Base-by-base conservation (phyloP, 2,888 invertebrate genomes). In the Tiliacea aurago region DNA sequence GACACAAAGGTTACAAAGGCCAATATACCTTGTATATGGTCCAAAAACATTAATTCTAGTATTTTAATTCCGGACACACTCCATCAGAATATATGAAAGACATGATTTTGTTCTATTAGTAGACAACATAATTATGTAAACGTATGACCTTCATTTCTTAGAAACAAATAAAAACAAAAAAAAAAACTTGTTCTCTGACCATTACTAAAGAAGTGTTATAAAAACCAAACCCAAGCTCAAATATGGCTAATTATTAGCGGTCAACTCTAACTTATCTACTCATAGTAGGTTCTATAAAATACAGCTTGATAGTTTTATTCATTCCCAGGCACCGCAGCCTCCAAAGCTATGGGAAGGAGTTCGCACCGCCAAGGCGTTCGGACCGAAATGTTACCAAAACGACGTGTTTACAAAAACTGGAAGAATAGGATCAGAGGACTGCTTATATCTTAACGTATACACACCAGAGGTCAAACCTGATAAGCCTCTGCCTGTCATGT, bases 321-420 rank as follows among this genome's bases (percentile, higher is more conserved):
- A 62, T 64, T 70, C n/a, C 7, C 72, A 86, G 86, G 86, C 84
- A 45, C 86, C 85, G 4, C 79, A 79, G 70, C 90, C 90, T 13
- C 87, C 88, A 37, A 80, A 82, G 43, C 82, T 87, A 55, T 93
- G 93, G 93, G 63, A 84, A 66, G 93, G 92, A 47, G 85, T 92
- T 2, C 87, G 89, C n/a, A 80, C 84, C 37, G 91, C 93, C 0
- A 88, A 87, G 28, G 70, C 87, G 47, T 90, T 88, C 53, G 91
- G 91, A 0, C 59, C 83, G 3, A 78, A 68, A 73, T 76, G 75
- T 43, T 77, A 64, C 43, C 87, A 86, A 61, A 15, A 67, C 13
- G 84, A 85, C 61, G 0, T 66, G 0, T 51, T 83, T 10, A 71
- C 71, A 10, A 68, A 64, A n/a, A 59, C 51, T 28, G 76, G 74